Evolutionary conservation across 2,113 vertebrate genomes (phyloP), one percentile per base, ranked within the genome.

Genomic region (Saccopteryx bilineata): DNA sequence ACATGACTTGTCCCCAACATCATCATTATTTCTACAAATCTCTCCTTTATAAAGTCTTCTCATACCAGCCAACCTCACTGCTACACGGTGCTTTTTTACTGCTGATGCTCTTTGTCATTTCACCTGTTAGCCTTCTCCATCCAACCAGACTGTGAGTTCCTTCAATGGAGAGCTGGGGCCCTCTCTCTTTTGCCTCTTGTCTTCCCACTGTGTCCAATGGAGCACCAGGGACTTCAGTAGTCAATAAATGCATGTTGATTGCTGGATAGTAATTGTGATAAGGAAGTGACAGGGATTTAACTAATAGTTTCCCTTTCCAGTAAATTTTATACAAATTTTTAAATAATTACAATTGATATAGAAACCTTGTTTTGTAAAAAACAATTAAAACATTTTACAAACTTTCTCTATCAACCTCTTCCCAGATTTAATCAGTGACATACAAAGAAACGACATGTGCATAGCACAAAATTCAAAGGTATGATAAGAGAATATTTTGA

Each of bases 281-380:
- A 56, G 50, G 54, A 74, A 76, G 18, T 26, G 14, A 87, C 14
- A 60, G 5, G 31, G 8, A 33, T 83, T 83, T 61, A 66, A 61
- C 78, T 31, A 72, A 0, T 69, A 61, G 39, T 87, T 87, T 50
- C n/a, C 11, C 19, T 82, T 87, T 66, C 12, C 3, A 10, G 46
- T 58, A 60, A 50, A 61, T 56, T 72, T 48, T 24, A 24, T 72
- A 68, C 21, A 58, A 33, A 75, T 75, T 88, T 31, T 26, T 48
- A 75, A 89, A 82, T 72, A 78, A 79, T 76, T 95, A 28, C 19
- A 94, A 94, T 11, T 82, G 76, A 87, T 52, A 31, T 61, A 3
- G 90, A 96, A 72, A 78, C 14, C 33, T 78, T 96, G 23, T 19
- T 83, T 75, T 85, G 5, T 33, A 46, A 58, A 58, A 76, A 63